These are phyloP conservation scores for Vireo altiloquus DNA, from an alignment of 2,113 vertebrate species.

Conservation along the genomic window DNA sequence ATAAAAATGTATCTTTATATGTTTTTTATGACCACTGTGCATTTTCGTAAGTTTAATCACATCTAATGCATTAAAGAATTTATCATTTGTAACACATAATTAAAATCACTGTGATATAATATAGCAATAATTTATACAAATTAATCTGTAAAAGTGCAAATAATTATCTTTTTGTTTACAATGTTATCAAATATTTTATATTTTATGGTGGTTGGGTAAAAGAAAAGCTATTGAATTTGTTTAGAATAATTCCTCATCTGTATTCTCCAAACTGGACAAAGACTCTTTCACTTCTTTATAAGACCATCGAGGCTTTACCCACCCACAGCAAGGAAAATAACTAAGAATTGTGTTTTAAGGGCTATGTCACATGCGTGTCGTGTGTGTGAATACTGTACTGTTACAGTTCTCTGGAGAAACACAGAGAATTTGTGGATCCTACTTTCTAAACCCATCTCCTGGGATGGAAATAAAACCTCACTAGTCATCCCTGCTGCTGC, in stretches of 20 bases:
- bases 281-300: constrained; percentile 5
- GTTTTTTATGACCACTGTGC: not conserved
- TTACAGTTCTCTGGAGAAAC: constrained; percentile 15
- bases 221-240: constrained; percentile 32
- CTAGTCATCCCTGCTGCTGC: not conserved
- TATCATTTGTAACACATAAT: not conserved
- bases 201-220: not conserved
- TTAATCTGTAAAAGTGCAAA: not conserved
- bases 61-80: not conserved
- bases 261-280: constrained; percentile 28
- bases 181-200: not conserved
- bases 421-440: not conserved
- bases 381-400: constrained; percentile 31
- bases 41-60: not conserved
- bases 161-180: not conserved
- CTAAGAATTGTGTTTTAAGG: constrained; percentile 40
- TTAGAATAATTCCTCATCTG: constrained; percentile 44
- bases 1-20: not conserved
- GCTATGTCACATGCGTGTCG: not conserved
- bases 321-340: constrained; percentile 40
- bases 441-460: not conserved
- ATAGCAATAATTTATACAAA: not conserved
- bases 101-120: not conserved
- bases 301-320: constrained; percentile 9
- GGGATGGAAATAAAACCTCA: not conserved